Percentiles rank a stretch among this genome's conserved stretches.
Evolutionary conservation across 2,888 invertebrate genomes (phyloP).

Genomic region (Caenorhabditis wallacei): DNA sequence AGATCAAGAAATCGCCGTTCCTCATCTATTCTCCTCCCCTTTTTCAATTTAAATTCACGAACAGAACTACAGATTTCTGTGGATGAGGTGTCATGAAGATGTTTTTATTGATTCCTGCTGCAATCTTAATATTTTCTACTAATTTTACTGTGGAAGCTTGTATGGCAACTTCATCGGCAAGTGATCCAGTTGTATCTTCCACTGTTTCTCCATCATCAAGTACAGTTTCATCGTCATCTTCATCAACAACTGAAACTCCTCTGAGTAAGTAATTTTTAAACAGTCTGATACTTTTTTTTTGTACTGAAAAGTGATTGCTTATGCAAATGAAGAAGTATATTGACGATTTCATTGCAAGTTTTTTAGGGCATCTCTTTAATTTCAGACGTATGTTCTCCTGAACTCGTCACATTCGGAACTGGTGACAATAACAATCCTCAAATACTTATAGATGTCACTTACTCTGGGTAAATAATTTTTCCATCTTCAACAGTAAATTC

Average conservation of each 20-base stretch:
- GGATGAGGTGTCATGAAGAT: not conserved
- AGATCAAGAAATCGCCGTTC: too few species aligned
- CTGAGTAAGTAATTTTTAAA: not conserved
- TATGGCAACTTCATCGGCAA: not conserved
- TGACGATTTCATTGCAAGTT: too few species aligned
- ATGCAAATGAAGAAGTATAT: too few species aligned
- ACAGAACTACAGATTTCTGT: not conserved
- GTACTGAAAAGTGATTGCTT: too few species aligned
- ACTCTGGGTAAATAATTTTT: slow-evolving; percentile 14
- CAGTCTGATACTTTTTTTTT: too few species aligned
- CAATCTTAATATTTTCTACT: not conserved
- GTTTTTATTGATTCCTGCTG: not conserved
- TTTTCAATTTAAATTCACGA: too few species aligned
- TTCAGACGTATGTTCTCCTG: slow-evolving; percentile 11
- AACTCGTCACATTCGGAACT: slow-evolving; percentile 13
- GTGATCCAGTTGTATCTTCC: not conserved
- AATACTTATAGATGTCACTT: slow-evolving; percentile 18
- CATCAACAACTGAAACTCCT: not conserved
- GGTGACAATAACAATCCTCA: slow-evolving; percentile 12
- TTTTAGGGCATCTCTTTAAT: too few species aligned
- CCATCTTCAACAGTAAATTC: not conserved
- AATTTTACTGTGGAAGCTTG: not conserved
- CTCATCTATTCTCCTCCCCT: too few species aligned
- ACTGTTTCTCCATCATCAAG: not conserved
- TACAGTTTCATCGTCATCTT: not conserved